Conservation (phyloP, 2,797 vertebrate species). For the Melanotaenia nigrans region DNA sequence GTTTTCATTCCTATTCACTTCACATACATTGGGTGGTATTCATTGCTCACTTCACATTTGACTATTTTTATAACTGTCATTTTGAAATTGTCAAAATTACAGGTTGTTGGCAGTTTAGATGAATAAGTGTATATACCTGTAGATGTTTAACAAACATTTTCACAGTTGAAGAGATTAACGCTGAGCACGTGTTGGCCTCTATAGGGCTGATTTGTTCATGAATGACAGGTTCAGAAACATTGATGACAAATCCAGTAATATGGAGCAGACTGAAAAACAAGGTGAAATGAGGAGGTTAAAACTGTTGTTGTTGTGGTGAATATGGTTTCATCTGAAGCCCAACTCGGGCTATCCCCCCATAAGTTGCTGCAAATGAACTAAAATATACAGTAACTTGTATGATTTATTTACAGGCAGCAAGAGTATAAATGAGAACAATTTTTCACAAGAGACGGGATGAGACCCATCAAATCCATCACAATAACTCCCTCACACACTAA, state of each 20-base stretch:
- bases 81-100: neutral
- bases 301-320: constrained; percentile 4
- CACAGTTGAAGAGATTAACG: neutral
- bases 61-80: neutral
- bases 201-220: neutral
- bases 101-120: neutral
- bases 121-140: neutral
- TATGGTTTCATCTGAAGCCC: neutral
- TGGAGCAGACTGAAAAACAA: neutral
- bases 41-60: neutral
- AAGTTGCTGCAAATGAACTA: neutral
- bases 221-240: constrained; percentile 4
- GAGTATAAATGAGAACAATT: neutral
- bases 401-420: neutral
- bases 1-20: constrained; percentile 1
- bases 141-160: neutral
- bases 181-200: neutral
- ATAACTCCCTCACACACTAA: neutral
- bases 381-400: neutral
- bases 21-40: neutral
- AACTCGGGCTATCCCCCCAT: neutral
- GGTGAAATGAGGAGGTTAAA: neutral
- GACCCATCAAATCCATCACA: neutral
- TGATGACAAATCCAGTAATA: constrained; percentile 16
- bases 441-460: neutral